These are phyloP conservation scores for Leptopilina myrica DNA, from an alignment of 2,888 invertebrate genomes.

Conservation along the genomic window DNA sequence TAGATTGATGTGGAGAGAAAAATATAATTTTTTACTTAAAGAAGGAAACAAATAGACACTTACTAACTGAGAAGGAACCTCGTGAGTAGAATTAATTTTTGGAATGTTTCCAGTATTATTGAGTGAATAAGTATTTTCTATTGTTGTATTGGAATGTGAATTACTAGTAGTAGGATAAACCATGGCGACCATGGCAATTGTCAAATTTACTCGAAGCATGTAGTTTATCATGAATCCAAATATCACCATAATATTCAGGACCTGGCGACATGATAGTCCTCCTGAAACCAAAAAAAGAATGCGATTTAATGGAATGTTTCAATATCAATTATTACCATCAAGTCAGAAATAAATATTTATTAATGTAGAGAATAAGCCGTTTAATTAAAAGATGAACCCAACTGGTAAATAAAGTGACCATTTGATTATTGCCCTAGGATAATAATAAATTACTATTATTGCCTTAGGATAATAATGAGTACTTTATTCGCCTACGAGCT, in stretches of 20 bases:
- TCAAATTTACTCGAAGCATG: conserved; percentile 90
- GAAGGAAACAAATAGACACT: background rate
- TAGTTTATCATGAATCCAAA: conserved; percentile 94
- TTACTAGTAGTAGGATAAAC: conserved; percentile 75
- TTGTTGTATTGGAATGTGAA: conserved; percentile 54
- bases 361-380: too few relatives aligned
- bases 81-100: conserved; percentile 11
- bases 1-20: too few relatives aligned
- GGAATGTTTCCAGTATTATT: conserved; percentile 23
- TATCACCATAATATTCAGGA: conserved; percentile 90
- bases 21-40: too few relatives aligned
- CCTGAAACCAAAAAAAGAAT: conserved; percentile 78
- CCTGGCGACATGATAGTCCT: conserved; percentile 87
- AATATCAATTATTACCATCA: too few relatives aligned
- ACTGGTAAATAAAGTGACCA: too few relatives aligned
- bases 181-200: conserved; percentile 92
- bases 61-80: background rate
- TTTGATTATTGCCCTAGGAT: too few relatives aligned
- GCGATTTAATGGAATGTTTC: background rate
- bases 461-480: too few relatives aligned
- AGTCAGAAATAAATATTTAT: too few relatives aligned
- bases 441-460: too few relatives aligned
- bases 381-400: too few relatives aligned
- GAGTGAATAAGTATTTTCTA: background rate
- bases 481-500: too few relatives aligned